Percentiles rank a stretch among this genome's conserved stretches.
Evolutionary conservation across 2,113 vertebrate species (phyloP).

Genomic region (Anguilla japonica): DNA sequence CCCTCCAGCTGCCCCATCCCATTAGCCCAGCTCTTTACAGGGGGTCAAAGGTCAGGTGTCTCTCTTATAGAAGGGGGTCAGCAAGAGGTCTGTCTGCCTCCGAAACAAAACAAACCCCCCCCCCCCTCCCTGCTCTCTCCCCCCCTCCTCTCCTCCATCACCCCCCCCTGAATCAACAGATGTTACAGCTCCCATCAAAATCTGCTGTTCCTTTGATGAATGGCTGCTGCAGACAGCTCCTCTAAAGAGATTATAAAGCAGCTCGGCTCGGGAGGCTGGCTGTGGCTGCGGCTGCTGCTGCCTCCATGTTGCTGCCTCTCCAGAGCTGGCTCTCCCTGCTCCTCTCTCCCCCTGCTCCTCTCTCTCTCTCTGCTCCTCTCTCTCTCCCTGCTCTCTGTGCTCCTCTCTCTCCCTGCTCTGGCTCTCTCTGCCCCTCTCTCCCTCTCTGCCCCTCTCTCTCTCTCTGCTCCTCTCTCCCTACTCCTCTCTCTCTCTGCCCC

Average conservation of each 20-base stretch:
- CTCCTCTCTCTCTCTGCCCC: too few relatives aligned
- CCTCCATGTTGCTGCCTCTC: not conserved
- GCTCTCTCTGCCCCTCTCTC: too few relatives aligned
- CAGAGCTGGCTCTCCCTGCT: not conserved
- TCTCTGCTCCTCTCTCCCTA: too few relatives aligned
- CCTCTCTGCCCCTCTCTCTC: too few relatives aligned
- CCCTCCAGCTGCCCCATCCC: conserved; percentile 26
- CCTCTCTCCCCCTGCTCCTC: not conserved
- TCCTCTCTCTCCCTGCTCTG: too few relatives aligned
- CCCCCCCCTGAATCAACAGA: conserved; percentile 27
- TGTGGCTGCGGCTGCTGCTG: not conserved
- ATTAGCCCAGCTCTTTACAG: conserved; percentile 8
- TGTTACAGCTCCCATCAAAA: conserved; percentile 51
- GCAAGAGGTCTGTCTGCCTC: conserved; percentile 8
- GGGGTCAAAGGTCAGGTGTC: conserved; percentile 26
- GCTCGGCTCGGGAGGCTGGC: conserved; percentile 10
- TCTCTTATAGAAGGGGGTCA: not conserved
- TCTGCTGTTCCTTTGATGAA: conserved; percentile 50
- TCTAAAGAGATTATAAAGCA: conserved; percentile 43
- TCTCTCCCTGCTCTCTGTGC: too few relatives aligned
- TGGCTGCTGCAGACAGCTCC: conserved; percentile 43
- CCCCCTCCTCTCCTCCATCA: not conserved
- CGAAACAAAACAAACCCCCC: conserved; percentile 9
- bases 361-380: too few relatives aligned
- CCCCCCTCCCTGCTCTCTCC: not conserved